Evolutionary conservation across 2,888 invertebrate species (phyloP).

Genomic region (Koerneria pararmatus): DNA sequence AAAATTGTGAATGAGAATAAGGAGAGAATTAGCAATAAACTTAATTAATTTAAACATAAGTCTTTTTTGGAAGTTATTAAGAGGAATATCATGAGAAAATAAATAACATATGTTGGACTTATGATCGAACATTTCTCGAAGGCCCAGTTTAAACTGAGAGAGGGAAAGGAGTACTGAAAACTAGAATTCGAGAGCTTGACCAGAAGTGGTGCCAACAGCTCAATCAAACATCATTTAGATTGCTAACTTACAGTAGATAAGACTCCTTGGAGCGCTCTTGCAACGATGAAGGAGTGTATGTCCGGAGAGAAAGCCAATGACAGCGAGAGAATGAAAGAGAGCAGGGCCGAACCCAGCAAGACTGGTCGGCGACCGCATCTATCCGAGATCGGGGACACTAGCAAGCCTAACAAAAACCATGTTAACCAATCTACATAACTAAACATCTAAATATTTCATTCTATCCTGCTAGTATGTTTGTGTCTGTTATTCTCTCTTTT

Average conservation of each 20-base stretch:
- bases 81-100: no score
- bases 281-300: conserved; percentile 16
- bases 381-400: conserved; percentile 12
- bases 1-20: no score
- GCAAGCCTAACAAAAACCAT: conserved; percentile 4
- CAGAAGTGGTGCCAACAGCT: not conserved
- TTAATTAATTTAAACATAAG: no score
- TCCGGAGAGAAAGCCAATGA: conserved; percentile 9
- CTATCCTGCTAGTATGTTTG: no score
- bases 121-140: no score
- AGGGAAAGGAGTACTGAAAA: no score
- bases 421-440: not conserved
- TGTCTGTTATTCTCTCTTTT: no score
- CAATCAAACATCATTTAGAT: no score
- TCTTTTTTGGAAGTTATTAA: no score
- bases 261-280: conserved; percentile 5
- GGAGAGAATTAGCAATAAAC: no score
- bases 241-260: conserved; percentile 18
- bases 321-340: not conserved
- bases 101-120: no score
- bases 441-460: not conserved
- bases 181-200: not conserved
- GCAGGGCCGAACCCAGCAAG: not conserved
- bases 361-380: conserved; percentile 17
- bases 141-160: no score